Evolutionary conservation across 1,140 invertebrate genomes (phyloP), one percentile per base, ranked within the genome.

Genomic region (Neoseiulus cucumeris): DNA sequence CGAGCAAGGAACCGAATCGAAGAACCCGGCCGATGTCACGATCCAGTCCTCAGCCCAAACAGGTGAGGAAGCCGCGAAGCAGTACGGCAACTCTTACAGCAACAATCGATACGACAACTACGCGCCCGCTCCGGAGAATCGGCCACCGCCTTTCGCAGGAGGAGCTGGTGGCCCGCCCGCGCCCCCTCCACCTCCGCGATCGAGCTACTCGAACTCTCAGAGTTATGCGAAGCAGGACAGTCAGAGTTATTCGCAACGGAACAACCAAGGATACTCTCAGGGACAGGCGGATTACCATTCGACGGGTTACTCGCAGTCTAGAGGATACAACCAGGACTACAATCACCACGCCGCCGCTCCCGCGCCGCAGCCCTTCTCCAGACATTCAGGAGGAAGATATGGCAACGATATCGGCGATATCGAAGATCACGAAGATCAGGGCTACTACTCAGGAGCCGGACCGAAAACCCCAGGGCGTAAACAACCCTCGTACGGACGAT

Each of bases 1-100:
- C 59, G 68, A 72, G 29, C 51, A 59, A 20, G 51, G 51, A 17
- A 59, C 51, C 14, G 51, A 59, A 25, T 59, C 51, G 14, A 59
- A 59, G 22, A 59, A 59, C 22, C 51, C 51, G 14, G 51, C 51
- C 14, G 51, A 59, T 59, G 51, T 59, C 17, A 59, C 51, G 22
- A 59, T 59, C 14, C 51, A 59, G 22, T 59, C 51, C 14, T 29
- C 51, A 6, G 51, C 51, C 2, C 51, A 25, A 2, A 59, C 51
- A 2, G 51, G 51, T 14, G 51, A 59, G 22, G 51, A 59, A 33
- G 51, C 51, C 14, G 14, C 51, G 14, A 59, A 59, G 22, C 51
- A 59, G 22, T 59, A 29, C 22, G 51, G 51, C 1, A 29, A 25
- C 14, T 25, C 51, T n/a, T 14, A 33, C 25, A 17, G 25, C 25